Conservation (phyloP, 1,140 invertebrate species). For the Anadara kagoshimensis region DNA sequence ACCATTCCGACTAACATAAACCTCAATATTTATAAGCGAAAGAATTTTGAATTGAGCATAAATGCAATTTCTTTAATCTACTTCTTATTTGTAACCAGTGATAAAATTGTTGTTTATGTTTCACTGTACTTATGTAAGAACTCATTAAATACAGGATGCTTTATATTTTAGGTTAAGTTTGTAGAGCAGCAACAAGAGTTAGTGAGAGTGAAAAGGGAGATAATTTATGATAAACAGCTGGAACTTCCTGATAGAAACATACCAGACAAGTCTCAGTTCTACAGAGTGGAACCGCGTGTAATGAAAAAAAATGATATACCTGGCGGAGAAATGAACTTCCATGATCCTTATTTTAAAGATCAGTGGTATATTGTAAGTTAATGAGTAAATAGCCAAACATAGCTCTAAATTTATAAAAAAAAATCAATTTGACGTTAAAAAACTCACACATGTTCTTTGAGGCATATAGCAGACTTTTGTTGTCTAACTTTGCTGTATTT, state of each 20-base stretch:
- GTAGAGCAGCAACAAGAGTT: conserved; percentile 62
- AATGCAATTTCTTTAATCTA: too few species aligned
- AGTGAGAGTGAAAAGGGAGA: conserved; percentile 56
- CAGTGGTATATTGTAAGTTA: conserved; percentile 75
- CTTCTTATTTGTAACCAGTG: too few species aligned
- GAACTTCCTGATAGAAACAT: conserved; percentile 56
- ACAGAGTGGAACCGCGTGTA: conserved; percentile 39
- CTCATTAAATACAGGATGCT: neutral
- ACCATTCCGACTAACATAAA: too few species aligned
- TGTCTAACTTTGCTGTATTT: too few species aligned
- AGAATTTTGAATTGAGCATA: too few species aligned
- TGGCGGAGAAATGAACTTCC: conserved; percentile 53
- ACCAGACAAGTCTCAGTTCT: conserved; percentile 53
- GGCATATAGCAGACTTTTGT: too few species aligned
- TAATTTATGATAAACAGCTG: conserved; percentile 65
- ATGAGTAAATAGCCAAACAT: neutral
- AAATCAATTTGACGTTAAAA: too few species aligned
- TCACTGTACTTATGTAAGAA: too few species aligned
- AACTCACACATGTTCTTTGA: too few species aligned
- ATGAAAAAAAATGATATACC: conserved; percentile 26
- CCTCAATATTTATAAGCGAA: too few species aligned
- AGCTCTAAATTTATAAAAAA: too few species aligned
- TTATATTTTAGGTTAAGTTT: conserved; percentile 53
- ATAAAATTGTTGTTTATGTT: too few species aligned
- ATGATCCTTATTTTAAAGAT: conserved; percentile 70